Evolutionary conservation across 1,140 invertebrate species (phyloP), one percentile per base, ranked within the genome.

Genomic region (Tetramorium parvispinum): DNA sequence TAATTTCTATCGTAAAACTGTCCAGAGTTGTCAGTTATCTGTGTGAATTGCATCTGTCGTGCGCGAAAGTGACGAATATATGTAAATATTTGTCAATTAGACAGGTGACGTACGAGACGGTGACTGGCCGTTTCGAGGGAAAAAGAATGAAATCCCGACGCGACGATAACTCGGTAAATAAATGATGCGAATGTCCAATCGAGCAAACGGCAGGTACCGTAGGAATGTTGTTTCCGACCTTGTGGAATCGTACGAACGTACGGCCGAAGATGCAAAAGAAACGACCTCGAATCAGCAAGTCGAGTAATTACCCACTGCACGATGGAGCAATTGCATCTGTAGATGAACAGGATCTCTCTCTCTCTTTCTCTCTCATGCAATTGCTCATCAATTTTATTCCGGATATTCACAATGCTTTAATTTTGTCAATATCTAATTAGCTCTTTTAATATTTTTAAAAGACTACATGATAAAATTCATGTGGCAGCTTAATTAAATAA

Each of bases 141-240:
- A 55, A 81, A 81, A 70, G 49, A 40, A 53, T 68, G 63, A 53
- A 73, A 82, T 57, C 37, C 16, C 13, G 53, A 2, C 40, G 32
- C 43, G 59, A 65, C 43, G 71, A 77, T 63, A 85, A 82, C 79
- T 65, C 11, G 57, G 21, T 43, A 73, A 83, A 81, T 70, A 59
- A 83, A 73, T 7, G 61, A 51, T 24, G 61, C 73, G 46, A 85
- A 53, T 65, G 32, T 63, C 32, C 71, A 65, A 85, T 66, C 59
- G 59, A 65, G 71, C 71, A 78, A 83, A 83, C 27, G 40, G n/a
- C 79, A 65, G 55, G 53, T 70, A 71, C 77, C 68, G 32, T 70
- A 86, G 85, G 85, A 87, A 87, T 87, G 85, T 73, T 71, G 79
- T 71, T 68, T 32, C 43, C 70, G 85, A 87, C 85, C 85, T 87